Evolutionary conservation across 2,113 vertebrate genomes (phyloP), one percentile per base, ranked within the genome.

Genomic region (Myotis yumanensis): DNA sequence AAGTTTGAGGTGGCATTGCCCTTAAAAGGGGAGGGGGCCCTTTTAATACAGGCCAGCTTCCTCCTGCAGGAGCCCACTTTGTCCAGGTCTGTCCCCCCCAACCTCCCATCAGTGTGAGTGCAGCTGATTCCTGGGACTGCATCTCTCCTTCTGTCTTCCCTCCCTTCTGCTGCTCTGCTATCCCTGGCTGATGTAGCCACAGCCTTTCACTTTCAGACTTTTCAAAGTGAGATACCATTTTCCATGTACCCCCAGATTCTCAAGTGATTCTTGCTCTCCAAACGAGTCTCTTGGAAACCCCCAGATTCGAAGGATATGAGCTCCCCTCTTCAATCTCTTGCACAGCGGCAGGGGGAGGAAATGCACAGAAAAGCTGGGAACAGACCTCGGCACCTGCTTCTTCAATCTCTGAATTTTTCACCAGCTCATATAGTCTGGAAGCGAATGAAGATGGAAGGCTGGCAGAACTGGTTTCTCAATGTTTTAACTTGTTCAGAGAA

Each of bases 401-500:
- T 92, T 82, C 59, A 91, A 16, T 51, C n/a, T 82, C 35, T 51
- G 69, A 54, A 57, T 90, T 95, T 89, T 80, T 82, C 43, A 51
- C 40, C 32, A 64, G 28, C 12, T 71, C 46, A 51, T 32, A 8
- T 17, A 43, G 28, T 86, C 52, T 86, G 16, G 59, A 66, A 75
- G 22, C 51, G 35, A 37, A 11, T 52, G 57, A 89, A n/a, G 76
- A 69, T 25, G 54, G 52, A 48, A 48, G 25, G 22, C 9, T 85
- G 37, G 64, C 16, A 90, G 75, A 92, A 90, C n/a, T 86, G 75
- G 52, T 82, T 91, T 76, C 43, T 94, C 51, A 43, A 0, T 59
- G n/a, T 83, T 84, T 91, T 86, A 79, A 75, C 30, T 72, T 82
- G 23, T 66, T 88, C 54, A 59, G 73, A 84, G 72, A 91, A 95